phyloP scores from a whole-genome alignment of 2,113 vertebrate species.

The Ursus arctos region DNA sequence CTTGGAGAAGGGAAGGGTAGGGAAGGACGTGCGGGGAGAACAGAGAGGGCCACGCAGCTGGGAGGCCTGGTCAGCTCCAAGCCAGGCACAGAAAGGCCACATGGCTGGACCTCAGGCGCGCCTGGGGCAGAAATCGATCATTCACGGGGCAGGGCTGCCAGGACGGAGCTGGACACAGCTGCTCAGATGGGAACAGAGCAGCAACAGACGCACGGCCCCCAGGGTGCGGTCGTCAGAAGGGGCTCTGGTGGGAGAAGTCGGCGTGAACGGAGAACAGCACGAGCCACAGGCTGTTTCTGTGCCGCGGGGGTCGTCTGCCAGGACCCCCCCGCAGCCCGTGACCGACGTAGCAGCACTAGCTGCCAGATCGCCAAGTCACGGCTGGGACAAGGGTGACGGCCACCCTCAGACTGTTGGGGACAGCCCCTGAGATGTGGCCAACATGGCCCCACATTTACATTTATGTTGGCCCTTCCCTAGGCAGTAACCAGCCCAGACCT shows the following conservation, averaged over 20 bases:
- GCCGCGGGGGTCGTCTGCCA: rapidly evolving
- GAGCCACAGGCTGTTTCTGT: rapidly evolving
- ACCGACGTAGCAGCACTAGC: neutral
- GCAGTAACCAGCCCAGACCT: neutral
- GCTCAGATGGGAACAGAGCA: neutral
- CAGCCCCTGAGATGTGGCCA: neutral
- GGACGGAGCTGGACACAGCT: neutral
- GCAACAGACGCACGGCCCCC: neutral
- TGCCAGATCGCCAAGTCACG: rapidly evolving
- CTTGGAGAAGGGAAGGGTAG: neutral
- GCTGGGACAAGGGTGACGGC: rapidly evolving
- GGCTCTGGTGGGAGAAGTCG: rapidly evolving
- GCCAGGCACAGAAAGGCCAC: neutral
- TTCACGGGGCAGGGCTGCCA: neutral
- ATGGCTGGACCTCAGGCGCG: rapidly evolving
- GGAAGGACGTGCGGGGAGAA: neutral
- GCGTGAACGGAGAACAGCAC: rapidly evolving
- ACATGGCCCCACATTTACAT: neutral
- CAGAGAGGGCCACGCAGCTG: neutral
- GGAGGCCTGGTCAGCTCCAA: neutral
- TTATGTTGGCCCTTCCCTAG: neutral
- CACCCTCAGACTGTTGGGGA: too few relatives aligned
- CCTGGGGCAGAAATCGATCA: neutral
- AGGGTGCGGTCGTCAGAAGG: rapidly evolving
- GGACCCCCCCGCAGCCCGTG: neutral